Conservation (phyloP, 2,888 invertebrate genomes). For the Agonopterix alstromeriana region DNA sequence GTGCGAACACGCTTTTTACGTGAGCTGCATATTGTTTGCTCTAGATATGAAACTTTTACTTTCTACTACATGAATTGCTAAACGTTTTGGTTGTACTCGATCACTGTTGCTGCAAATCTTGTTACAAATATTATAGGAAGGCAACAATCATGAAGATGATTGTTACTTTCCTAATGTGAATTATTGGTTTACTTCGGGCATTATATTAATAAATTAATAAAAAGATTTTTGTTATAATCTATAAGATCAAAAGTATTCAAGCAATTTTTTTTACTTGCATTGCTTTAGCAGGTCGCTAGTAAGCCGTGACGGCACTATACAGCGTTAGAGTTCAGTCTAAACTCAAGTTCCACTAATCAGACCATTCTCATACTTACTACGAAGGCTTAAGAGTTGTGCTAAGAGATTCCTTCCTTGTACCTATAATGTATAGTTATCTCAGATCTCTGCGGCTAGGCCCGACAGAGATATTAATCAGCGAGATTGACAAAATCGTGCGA, state of each 20-base stretch:
- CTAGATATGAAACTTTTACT: neutral
- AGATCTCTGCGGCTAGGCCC: constrained; percentile 39
- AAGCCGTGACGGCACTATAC: constrained; percentile 25
- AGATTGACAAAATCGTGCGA: constrained; percentile 71
- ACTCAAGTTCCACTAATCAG: too few species aligned
- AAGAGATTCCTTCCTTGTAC: too few species aligned
- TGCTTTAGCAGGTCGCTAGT: constrained; percentile 20
- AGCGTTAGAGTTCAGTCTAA: constrained; percentile 8
- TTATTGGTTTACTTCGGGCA: too few species aligned
- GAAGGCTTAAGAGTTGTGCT: too few species aligned
- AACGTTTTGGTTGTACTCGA: neutral
- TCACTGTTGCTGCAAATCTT: too few species aligned
- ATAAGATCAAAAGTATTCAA: too few species aligned
- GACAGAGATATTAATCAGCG: constrained; percentile 62
- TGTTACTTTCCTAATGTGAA: too few species aligned
- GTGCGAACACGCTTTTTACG: constrained; percentile 40
- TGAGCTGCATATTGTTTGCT: constrained; percentile 11
- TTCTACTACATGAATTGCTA: neutral
- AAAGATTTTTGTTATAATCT: too few species aligned
- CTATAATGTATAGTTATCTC: constrained; percentile 32
- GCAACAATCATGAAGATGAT: too few species aligned
- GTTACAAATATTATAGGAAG: too few species aligned
- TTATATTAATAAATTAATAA: too few species aligned
- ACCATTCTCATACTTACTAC: too few species aligned
- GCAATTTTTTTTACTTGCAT: constrained; percentile 18